Conservation (phyloP, 2,888 invertebrate species). For the Ditula angustiorana region DNA sequence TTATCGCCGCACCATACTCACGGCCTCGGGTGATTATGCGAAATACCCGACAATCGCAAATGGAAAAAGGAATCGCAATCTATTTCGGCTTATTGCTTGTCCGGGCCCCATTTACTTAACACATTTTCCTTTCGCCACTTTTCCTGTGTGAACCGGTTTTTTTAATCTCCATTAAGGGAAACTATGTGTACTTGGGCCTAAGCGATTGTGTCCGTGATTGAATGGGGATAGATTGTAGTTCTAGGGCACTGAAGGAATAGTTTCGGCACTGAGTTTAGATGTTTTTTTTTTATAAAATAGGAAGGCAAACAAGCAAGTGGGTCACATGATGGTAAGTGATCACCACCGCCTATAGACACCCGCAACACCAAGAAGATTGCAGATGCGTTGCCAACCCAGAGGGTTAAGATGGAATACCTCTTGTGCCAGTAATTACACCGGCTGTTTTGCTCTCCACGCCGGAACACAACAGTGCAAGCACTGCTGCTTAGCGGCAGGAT, state of each 20-base stretch:
- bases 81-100: conserved; percentile 63
- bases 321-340: no score
- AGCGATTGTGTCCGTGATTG: conserved; percentile 21
- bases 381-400: no score
- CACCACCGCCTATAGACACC: no score
- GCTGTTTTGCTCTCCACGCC: no score
- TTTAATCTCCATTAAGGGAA: conserved; percentile 45
- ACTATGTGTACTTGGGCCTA: conserved; percentile 29
- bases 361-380: no score
- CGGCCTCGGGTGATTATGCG: conserved; percentile 58
- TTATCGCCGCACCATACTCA: conserved; percentile 37
- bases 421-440: no score
- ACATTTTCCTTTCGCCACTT: conserved; percentile 36
- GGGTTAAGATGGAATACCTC: no score
- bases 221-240: background rate
- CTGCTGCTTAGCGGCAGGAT: no score
- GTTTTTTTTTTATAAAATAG: no score
- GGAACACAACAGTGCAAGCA: no score
- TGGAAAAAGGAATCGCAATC: conserved; percentile 66
- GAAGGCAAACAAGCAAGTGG: no score
- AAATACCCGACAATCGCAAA: conserved; percentile 67
- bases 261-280: background rate
- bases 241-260: background rate
- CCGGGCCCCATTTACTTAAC: conserved; percentile 47
- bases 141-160: conserved; percentile 41